Base-by-base conservation (phyloP, 2,113 vertebrate species). In the Phrynosoma platyrhinos region DNA sequence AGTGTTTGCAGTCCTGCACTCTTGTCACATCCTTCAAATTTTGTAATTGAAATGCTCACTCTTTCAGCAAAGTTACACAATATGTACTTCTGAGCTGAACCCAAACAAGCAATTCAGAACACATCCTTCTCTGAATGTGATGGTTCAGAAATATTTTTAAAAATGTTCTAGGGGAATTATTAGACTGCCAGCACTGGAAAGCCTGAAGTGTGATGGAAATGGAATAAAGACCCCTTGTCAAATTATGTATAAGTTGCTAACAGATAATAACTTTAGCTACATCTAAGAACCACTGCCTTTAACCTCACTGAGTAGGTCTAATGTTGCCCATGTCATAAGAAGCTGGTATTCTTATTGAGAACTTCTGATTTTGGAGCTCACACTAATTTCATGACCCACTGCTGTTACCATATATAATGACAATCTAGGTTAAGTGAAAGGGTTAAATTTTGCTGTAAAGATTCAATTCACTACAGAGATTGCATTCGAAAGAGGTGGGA, bases 401-500 rank as follows among this genome's bases (percentile, higher is more conserved):
- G 88, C 76, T 92, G 52, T 89, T 89, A 77, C 81, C 9, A 0
- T 80, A 88, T 88, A 86, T 87, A 88, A 80, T 0, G 79, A 88
- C 88, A 91, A 72, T 53, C 83, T 81, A 20, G 66, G 86, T 83
- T 79, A 93, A 86, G 79, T 74, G 87, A 91, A 92, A 82, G 76
- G 86, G 94, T 94, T 94, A 90, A 89, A 86, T 90, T 42, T 90
- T 87, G 89, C 88, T 87, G 85, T 87, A 71, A 85, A 89, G 90
- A 94, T 90, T 90, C 93, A 92, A 92, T 86, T 88, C 88, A 87
- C 89, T 85, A 89, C 85, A 78, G 87, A 95, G 91, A 94, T 85
- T 93, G 93, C 87, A 88, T 58, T 92, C 94, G 89, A 93, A 89
- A 85, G 93, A 93, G 71, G 89, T 94, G 89, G 91, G 84, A 86